Conservation (phyloP, 2,797 vertebrate genomes). For the Phrynocephalus guinanensis region DNA sequence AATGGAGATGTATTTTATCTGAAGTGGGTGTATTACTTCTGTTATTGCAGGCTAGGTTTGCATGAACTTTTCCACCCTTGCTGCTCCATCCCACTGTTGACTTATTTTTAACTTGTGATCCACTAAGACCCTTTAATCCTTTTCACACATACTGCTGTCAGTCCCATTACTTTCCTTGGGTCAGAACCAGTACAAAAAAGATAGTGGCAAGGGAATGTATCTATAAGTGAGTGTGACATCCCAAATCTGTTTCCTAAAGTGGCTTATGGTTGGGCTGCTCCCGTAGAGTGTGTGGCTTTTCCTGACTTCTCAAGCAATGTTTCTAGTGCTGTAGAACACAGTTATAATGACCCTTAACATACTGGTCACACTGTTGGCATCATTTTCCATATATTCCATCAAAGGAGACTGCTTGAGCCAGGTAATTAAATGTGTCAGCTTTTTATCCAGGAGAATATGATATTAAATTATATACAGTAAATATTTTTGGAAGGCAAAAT, state of each 20-base stretch:
- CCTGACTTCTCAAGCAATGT: conserved; percentile 44
- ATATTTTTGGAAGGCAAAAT: conserved; percentile 82
- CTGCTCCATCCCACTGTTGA: no score
- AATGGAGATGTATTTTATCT: no score
- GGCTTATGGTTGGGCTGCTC: neutral
- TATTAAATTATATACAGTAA: conserved; percentile 84
- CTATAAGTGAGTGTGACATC: neutral
- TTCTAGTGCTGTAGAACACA: neutral
- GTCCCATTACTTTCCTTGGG: no score
- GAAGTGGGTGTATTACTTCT: no score
- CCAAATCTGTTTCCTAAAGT: neutral
- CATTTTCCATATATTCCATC: conserved; percentile 52
- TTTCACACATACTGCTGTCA: no score
- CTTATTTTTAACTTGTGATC: no score
- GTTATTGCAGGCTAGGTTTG: no score
- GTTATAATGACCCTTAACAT: conserved; percentile 13
- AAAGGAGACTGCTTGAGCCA: conserved; percentile 73
- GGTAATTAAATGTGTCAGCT: conserved; percentile 82
- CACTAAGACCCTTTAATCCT: no score
- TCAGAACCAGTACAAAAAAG: no score
- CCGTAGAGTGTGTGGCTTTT: neutral
- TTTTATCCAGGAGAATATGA: conserved; percentile 79
- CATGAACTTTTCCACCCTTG: no score
- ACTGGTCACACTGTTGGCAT: conserved; percentile 38
- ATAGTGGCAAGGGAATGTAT: no score